Base-by-base conservation (phyloP, 1,140 invertebrate genomes). In the Listronotus oregonensis region DNA sequence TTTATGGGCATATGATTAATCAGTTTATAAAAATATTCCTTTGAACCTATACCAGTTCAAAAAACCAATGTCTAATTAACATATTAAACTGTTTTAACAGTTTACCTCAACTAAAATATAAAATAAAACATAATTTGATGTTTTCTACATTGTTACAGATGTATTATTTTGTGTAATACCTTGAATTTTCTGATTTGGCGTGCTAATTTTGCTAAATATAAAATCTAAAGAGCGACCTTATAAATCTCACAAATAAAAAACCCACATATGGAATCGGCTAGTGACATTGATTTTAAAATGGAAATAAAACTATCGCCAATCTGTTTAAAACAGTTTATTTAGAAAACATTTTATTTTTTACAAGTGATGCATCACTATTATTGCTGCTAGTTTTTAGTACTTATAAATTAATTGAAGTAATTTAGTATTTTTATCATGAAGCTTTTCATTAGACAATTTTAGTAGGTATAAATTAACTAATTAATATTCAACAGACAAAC, bases 231-330 rank as follows among this genome's bases (percentile, higher is more conserved):
- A 32, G 17, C 27, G 44, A 61, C 47, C 59, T 61, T 51, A 61
- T 52, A 37, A 61, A 61, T 61, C 59, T 18, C 21, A 21, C 47
- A 61, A 61, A 61, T 61, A 15, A 58, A 66, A 60, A 39, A 59
- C 32, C 64, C 47, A 52, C 58, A 67, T 67, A 67, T 61, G 58
- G 64, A 42, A 39, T 14, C 18, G 17, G 17, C 15, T 14, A 44
- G 52, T 52, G 66, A 58, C 54, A 67, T 67, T 67, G 66, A 42
- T 15, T 63, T 64, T 42, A 49, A 67, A 67, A 67, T 49, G 66
- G 60, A 63, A 67, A 67, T 63, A 67, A 66, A 61, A 67, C 42
- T 21, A 63, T 12, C 15, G 44, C 17, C 47, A 46, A 21, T 27
- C 17, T 58, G 57, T 37, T 47, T n/a, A 59, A 59, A 61, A 61